Base-by-base conservation (phyloP, 2,113 vertebrate species). In the Malurus melanocephalus region DNA sequence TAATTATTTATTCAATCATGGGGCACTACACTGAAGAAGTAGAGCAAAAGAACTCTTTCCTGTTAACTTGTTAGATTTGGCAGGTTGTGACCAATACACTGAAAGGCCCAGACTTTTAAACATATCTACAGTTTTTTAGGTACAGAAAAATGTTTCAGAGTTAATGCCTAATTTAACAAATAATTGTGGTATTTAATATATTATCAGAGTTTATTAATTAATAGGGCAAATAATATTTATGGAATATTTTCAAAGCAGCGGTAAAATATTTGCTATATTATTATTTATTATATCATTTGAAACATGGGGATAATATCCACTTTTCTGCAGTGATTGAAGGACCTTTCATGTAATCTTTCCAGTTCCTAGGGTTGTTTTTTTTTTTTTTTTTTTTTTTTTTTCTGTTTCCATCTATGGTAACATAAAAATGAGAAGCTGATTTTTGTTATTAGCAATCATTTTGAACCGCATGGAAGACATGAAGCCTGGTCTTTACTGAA, bases 21-120 rank as follows among this genome's bases (percentile, higher is more conserved):
- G n/a, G 16, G 3, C 13, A 66, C 11, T 42, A 3, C 1, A 3
- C 32, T 67, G 30, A 56, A 69, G 48, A 42, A 1, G 1, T 1
- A n/a, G 8, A 33, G 55, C 28, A 55, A 62, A 71, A 51, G 13
- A 83, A 40, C 1, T 2, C 9, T 42, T 8, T 89, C n/a, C 32
- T 77, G 11, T 16, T 72, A n/a, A 43, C 10, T 23, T 42, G 11
- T 66, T 78, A 45, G 40, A 42, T 88, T 51, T 69, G 30, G 5
- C 42, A 74, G 12, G 13, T 43, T 56, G 26, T 64, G 45, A 80
- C 16, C 28, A 62, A 23, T 18, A 11, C 8, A 51, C 3, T n/a
- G 10, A 16, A 80, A 84, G 30, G 16, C 13, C 38, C 60, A 59
- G 33, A 46, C 18, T 74, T 91, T 56, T 19, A 71, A 81, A 43